Base-by-base conservation (phyloP, 2,888 invertebrate genomes). In the Dilophus febrilis region DNA sequence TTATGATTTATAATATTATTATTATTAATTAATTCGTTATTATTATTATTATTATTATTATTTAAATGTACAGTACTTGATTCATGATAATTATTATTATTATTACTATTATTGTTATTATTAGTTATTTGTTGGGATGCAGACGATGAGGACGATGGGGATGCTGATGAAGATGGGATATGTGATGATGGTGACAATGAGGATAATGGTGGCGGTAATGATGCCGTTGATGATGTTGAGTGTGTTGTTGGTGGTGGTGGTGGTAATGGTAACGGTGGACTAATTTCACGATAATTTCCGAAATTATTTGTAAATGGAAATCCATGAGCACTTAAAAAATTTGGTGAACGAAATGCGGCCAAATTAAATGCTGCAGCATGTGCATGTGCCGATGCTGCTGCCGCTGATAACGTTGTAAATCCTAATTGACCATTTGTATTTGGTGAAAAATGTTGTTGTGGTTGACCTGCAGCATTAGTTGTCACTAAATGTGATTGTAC, bases 301-400 rank as follows among this genome's bases (percentile, higher is more conserved):
- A 48, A 48, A 42, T 49, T 49, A 30, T 45, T 47, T 29, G 46
- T 46, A 38, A 50, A 49, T 11, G 48, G 44, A 42, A 50, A 51
- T 41, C 52, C 53, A 48, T 52, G 51, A 3, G 46, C 45, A 49
- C 50, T 48, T 44, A 55, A 17, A 29, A 44, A 43, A 33, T 46
- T 43, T 10, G 53, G 50, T 11, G 50, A 42, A 38, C 51, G 50
- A 43, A 58, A 52, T 41, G 50, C 50, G 42, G 63, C 59, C 41
- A 60, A 55, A 51, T 60, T 61, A 39, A 61, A 58, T 35, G 58
- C 58, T 31, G 38, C 35, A 16, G 13, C 10, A 5, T 16, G 13
- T 30, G 33, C 37, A 14, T 59, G 55, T 38, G 55, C 53, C 41
- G 57, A 52, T n/a, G n/a, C n/a, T n/a, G n/a, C n/a, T n/a, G n/a